Conservation (phyloP, 2,113 vertebrate genomes). For the Dissostichus mawsoni region DNA sequence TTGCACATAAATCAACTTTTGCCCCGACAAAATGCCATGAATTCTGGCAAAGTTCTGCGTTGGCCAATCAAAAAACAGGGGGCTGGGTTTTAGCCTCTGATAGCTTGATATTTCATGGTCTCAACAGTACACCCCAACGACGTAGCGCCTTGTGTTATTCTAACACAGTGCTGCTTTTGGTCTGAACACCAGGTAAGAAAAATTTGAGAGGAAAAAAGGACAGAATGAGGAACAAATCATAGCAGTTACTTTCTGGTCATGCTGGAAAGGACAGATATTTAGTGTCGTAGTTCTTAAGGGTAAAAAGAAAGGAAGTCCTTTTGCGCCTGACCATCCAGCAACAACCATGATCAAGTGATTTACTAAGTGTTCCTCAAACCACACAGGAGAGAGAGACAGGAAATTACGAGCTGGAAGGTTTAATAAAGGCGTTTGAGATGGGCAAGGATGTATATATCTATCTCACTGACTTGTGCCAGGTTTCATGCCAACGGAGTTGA, state of each 20-base stretch:
- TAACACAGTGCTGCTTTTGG: constrained; percentile 38
- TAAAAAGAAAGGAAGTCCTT: constrained; percentile 28
- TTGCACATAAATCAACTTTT: neutral
- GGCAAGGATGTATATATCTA: constrained; percentile 65
- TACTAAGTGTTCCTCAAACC: constrained; percentile 43
- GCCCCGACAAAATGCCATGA: neutral
- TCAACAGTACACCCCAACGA: neutral
- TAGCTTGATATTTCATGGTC: neutral
- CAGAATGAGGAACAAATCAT: constrained; percentile 41
- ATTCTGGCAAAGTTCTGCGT: neutral
- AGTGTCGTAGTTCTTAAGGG: neutral
- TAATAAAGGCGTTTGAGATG: constrained; percentile 62
- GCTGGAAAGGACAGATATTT: constrained; percentile 43
- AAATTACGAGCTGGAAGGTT: constrained; percentile 45
- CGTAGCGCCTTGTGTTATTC: constrained; percentile 2
- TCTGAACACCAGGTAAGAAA: constrained; percentile 41
- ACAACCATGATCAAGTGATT: constrained; percentile 45
- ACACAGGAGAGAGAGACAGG: constrained; percentile 33
- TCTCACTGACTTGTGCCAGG: constrained; percentile 96
- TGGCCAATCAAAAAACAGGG: neutral
- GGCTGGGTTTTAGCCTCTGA: neutral
- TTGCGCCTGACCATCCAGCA: constrained; percentile 67
- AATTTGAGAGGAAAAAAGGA: constrained; percentile 35
- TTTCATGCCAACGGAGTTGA: constrained; percentile 96
- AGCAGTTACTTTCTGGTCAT: constrained; percentile 70